Base-by-base conservation (phyloP, 2,113 vertebrate genomes). In the Pontoporia blainvillei region DNA sequence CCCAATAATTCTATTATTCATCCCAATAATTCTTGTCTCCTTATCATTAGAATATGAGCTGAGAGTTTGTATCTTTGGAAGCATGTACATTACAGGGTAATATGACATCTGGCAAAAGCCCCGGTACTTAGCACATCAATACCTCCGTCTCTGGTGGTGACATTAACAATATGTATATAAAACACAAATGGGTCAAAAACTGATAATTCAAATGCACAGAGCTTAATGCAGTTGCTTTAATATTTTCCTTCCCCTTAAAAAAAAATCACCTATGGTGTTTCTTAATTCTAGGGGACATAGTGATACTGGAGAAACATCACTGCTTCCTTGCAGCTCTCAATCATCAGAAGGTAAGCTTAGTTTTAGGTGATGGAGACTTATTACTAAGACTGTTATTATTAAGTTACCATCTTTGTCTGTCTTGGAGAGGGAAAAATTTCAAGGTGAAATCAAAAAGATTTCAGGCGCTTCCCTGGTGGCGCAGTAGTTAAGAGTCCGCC, bases 261-360 rank as follows among this genome's bases (percentile, higher is more conserved):
- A 36, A 59, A 67, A 39, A 6, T 84, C 69, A 39, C n/a, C 49
- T 57, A 2, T 39, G 25, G 34, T 64, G 25, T 94, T 34, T 97
- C 54, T 69, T 66, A 91, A 87, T 88, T 79, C 39, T 95, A 99
- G 98, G 97, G 97, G 98, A 78, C 97, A 98, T 71, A 98, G 98
- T 2, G 98, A 98, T 90, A 98, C 98, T 4, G 97, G 97, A 95
- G 98, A 98, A 96, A 98, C 98, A 85, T 91, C 98, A 3, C 97
- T 98, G 59, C 97, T 97, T 75, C 98, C 98, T 2, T 97, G 97
- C 20, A 96, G 98, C 97, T 98, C 99, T 94, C 99, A 99, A 57
- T 97, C 98, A 88, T 98, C 98, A 59, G 99, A 99, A 98, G 99
- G 99, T 99, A 96, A 98, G 98, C 20, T 91, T 92, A 34, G 23